phyloP scores from a whole-genome alignment of 2,113 vertebrate genomes.

The Ictalurus furcatus region DNA sequence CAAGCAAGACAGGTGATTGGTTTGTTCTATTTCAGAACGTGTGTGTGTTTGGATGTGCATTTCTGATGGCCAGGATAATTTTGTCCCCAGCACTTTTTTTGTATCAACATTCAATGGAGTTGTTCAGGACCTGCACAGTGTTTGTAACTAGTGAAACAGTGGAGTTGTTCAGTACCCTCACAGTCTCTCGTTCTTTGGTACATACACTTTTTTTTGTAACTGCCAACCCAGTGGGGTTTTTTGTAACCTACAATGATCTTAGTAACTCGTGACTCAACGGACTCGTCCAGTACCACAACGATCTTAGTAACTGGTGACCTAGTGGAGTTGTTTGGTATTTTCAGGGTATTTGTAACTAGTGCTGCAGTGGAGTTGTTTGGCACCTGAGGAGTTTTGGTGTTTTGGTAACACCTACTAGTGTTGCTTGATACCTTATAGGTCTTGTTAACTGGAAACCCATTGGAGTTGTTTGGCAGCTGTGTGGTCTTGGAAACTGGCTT shows the following conservation, averaged over 20 bases:
- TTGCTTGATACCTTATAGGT: neutral
- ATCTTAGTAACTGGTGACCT: neutral
- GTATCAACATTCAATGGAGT: neutral
- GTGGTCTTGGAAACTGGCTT: neutral
- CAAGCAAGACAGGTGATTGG: constrained; percentile 86
- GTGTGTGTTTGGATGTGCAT: neutral
- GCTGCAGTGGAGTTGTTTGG: neutral
- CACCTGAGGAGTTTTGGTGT: neutral
- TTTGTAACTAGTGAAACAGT: no score
- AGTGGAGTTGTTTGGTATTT: neutral
- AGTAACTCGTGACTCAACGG: neutral
- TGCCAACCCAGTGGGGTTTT: neutral
- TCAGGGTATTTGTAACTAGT: neutral
- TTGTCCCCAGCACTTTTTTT: neutral
- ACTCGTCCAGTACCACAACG: neutral
- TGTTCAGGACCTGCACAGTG: neutral
- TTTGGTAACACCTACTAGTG: neutral
- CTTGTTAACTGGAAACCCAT: neutral
- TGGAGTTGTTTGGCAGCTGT: neutral
- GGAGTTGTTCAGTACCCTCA: neutral
- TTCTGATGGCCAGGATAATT: neutral
- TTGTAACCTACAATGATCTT: neutral
- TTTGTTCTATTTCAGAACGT: neutral
- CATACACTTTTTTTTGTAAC: no score
- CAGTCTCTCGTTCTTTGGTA: neutral